Evolutionary conservation across 2,888 invertebrate genomes (phyloP).

Genomic region (Melanchra persicariae): DNA sequence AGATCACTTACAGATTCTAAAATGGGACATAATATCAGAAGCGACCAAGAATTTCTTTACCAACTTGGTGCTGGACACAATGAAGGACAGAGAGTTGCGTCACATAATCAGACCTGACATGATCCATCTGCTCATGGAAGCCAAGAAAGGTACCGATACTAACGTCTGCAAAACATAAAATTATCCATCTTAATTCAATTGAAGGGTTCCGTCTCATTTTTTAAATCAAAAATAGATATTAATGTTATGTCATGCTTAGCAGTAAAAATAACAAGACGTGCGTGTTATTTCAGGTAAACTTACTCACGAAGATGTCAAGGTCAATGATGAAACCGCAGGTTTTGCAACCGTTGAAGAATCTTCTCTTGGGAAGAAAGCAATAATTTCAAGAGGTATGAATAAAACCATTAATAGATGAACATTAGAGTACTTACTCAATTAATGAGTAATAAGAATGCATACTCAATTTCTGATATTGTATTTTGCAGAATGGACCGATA

Average conservation of each 20-base stretch:
- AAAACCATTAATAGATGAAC: not conserved
- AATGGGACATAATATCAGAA: slow-evolving; percentile 66
- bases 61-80: slow-evolving; percentile 78
- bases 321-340: slow-evolving; percentile 75
- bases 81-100: slow-evolving; percentile 78
- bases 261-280: not conserved
- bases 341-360: slow-evolving; percentile 85
- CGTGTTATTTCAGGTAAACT: slow-evolving; percentile 62
- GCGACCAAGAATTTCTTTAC: slow-evolving; percentile 74
- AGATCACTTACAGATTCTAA: slow-evolving; percentile 62
- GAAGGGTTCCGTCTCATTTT: not conserved
- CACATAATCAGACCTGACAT: slow-evolving; percentile 87
- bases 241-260: too few species aligned
- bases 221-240: too few species aligned
- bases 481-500: slow-evolving; percentile 71
- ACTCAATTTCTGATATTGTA: not conserved
- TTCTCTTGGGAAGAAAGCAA: slow-evolving; percentile 73
- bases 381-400: slow-evolving; percentile 72
- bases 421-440: too few species aligned
- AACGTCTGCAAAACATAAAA: not conserved
- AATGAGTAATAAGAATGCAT: not conserved
- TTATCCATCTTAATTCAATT: not conserved
- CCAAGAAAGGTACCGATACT: slow-evolving; percentile 80
- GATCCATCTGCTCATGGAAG: slow-evolving; percentile 77
- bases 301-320: slow-evolving; percentile 69